Evolutionary conservation across 1,140 invertebrate species (phyloP).

Genomic region (Drosophila sturtevanti): DNA sequence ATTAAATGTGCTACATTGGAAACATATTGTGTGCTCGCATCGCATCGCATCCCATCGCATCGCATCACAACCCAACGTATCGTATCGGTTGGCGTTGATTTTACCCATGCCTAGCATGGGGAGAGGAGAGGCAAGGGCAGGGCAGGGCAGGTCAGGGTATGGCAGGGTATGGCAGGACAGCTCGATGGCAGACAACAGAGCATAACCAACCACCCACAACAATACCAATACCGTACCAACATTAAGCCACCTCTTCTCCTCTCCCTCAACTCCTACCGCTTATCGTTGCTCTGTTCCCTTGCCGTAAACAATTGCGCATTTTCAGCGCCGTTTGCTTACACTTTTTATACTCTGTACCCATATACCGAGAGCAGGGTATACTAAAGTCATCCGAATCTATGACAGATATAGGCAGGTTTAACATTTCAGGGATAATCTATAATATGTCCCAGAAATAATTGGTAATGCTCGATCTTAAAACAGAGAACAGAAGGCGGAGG

Average conservation of each 20-base stretch:
- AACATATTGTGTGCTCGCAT: slow-evolving; percentile 56
- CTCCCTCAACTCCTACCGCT: not conserved
- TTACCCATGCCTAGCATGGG: slow-evolving; percentile 74
- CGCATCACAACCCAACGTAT: slow-evolving; percentile 9
- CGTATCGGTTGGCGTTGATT: slow-evolving; percentile 70
- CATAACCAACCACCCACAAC: slow-evolving; percentile 6
- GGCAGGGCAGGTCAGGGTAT: slow-evolving; percentile 15
- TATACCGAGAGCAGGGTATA: not conserved
- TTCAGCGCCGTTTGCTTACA: slow-evolving; percentile 77
- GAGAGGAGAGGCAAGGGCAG: not conserved
- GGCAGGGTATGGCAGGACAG: too few species aligned
- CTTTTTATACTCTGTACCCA: slow-evolving; percentile 42
- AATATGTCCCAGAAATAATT: too few species aligned
- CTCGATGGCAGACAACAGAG: not conserved
- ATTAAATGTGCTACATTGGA: slow-evolving; percentile 81
- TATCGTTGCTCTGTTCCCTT: not conserved
- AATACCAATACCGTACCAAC: slow-evolving; percentile 13
- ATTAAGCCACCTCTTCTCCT: not conserved
- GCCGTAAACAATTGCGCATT: slow-evolving; percentile 78
- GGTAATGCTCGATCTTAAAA: too few species aligned
- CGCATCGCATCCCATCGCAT: not conserved
- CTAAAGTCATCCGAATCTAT: not conserved
- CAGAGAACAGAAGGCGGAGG: too few species aligned
- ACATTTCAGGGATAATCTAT: too few species aligned
- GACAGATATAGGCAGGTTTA: too few species aligned